Percentiles rank a stretch among this genome's conserved stretches.
Evolutionary conservation across 2,888 invertebrate species (phyloP).

Genomic region (Catocala sponsa): DNA sequence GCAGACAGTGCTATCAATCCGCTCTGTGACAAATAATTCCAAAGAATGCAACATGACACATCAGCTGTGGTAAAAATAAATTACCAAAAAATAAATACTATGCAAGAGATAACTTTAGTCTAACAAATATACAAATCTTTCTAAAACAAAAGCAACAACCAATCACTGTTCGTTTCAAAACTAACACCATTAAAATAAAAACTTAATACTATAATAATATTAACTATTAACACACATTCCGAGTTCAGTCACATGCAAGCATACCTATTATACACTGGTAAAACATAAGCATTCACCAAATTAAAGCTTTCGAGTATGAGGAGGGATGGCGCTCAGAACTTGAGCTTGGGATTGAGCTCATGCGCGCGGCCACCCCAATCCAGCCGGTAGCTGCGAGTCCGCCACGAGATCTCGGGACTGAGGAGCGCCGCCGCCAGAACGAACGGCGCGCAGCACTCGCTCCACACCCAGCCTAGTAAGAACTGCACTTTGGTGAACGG

Average conservation of each 20-base stretch:
- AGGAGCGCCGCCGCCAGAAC: slow-evolving; percentile 95
- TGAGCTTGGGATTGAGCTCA: slow-evolving; percentile 93
- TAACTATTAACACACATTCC: slow-evolving; percentile 62
- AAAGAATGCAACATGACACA: slow-evolving; percentile 34
- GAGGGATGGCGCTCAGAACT: slow-evolving; percentile 83
- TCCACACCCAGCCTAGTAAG: slow-evolving; percentile 97
- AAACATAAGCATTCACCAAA: slow-evolving; percentile 68
- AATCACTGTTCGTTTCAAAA: slow-evolving; percentile 56
- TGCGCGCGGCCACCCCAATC: slow-evolving; percentile 98
- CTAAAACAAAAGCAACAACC: slow-evolving; percentile 81
- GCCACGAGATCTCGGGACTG: slow-evolving; percentile 97
- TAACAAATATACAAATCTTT: slow-evolving; percentile 78
- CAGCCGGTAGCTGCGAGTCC: slow-evolving; percentile 96
- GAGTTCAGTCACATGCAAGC: slow-evolving; percentile 38
- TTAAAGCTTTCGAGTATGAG: slow-evolving; percentile 77
- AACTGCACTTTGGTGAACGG: slow-evolving; percentile 98
- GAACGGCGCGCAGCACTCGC: slow-evolving; percentile 96
- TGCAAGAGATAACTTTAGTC: slow-evolving; percentile 41
- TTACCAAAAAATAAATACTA: slow-evolving; percentile 60
- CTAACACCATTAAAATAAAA: slow-evolving; percentile 71
- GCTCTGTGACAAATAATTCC: slow-evolving; percentile 25
- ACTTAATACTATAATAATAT: slow-evolving; percentile 70
- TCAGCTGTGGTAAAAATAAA: slow-evolving; percentile 48
- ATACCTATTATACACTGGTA: slow-evolving; percentile 51
- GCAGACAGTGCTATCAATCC: not conserved